These are phyloP conservation scores for Rhinichthys osculus DNA, from an alignment of 2,797 vertebrate genomes.

Conservation along the genomic window DNA sequence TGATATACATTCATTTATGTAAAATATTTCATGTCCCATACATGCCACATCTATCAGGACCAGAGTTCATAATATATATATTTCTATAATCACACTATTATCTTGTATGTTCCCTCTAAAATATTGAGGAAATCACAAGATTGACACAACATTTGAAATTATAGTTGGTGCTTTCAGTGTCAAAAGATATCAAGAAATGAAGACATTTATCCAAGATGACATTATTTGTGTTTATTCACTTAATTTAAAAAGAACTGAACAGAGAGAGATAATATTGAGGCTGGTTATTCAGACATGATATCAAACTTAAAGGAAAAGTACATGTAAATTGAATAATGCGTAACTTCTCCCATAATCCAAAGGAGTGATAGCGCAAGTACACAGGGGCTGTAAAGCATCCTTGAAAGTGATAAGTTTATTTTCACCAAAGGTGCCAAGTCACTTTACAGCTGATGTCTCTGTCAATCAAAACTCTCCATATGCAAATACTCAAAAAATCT, in stretches of 20 bases:
- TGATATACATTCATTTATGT: background rate
- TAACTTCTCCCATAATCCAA: constrained; percentile 47
- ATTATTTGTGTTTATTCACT: constrained; percentile 71
- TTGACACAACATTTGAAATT: background rate
- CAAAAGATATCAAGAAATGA: constrained; percentile 51
- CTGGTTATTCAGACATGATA: constrained; percentile 41
- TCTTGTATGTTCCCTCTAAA: background rate
- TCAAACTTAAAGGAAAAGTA: constrained; percentile 10
- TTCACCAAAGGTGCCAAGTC: constrained; percentile 67
- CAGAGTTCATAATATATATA: background rate
- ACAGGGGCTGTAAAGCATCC: constrained; percentile 64
- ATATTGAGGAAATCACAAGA: background rate
- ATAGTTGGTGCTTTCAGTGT: background rate
- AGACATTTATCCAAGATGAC: background rate
- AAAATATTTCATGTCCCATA: background rate
- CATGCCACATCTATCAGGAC: background rate
- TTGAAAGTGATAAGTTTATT: constrained; percentile 67
- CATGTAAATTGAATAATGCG: constrained; percentile 2
- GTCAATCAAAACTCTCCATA: constrained; percentile 72
- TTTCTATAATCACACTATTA: no score
- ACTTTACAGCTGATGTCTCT: constrained; percentile 71
- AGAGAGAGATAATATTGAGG: constrained; percentile 58
- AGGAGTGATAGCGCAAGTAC: constrained; percentile 26
- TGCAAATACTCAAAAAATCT: constrained; percentile 71
- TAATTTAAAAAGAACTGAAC: constrained; percentile 68